These are phyloP conservation scores for Spisula solida DNA, from an alignment of 2,888 invertebrate genomes.

Conservation along the genomic window DNA sequence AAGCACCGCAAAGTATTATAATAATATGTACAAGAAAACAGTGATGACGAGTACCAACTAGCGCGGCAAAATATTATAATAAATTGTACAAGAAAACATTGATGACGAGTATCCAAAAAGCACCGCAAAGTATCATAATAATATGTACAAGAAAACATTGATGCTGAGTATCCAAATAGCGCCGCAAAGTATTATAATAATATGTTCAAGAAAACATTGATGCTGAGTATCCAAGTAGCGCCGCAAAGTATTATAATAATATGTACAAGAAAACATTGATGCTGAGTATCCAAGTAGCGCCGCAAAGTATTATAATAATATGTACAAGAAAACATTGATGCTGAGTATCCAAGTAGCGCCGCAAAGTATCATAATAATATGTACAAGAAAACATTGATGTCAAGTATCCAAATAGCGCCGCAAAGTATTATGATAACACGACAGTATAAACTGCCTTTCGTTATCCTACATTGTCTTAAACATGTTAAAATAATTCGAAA, in stretches of 20 bases:
- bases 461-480: no score
- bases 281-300: not conserved
- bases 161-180: not conserved
- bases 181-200: constrained; percentile 11
- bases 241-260: constrained; percentile 11
- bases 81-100: not conserved
- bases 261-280: not conserved
- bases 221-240: not conserved
- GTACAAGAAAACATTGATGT: not conserved
- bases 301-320: constrained; percentile 10
- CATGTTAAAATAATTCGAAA: not conserved
- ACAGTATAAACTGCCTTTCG: not conserved
- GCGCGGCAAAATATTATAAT: constrained; percentile 26
- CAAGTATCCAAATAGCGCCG: not conserved
- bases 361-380: constrained; percentile 11
- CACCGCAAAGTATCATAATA: constrained; percentile 3
- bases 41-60: no score
- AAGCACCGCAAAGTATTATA: not conserved
- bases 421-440: not conserved
- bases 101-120: not conserved
- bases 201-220: not conserved
- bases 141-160: not conserved
- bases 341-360: not conserved
- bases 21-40: no score
- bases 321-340: not conserved